Percentiles rank a stretch among this genome's conserved stretches.
phyloP scores from a whole-genome alignment of 1,140 invertebrate species.

The Contarinia nasturtii region DNA sequence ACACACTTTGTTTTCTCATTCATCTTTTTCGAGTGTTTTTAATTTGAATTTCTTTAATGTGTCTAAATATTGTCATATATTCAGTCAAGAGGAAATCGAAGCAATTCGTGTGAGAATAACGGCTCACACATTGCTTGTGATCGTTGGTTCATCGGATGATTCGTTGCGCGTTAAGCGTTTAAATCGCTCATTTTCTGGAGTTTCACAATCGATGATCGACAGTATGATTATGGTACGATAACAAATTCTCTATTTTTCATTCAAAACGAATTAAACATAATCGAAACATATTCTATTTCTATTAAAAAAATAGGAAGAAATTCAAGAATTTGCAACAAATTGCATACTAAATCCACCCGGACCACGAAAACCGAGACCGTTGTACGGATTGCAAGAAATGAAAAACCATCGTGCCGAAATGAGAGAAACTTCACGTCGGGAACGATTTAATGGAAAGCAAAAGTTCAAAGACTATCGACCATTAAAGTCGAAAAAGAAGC shows the following conservation, averaged over 20 bases:
- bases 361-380: constrained; percentile 15
- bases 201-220: constrained; percentile 71
- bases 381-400: no score
- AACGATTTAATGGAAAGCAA: no score
- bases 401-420: no score
- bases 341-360: constrained; percentile 37
- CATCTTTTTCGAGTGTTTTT: no score
- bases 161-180: constrained; percentile 46
- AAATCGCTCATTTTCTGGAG: constrained; percentile 47
- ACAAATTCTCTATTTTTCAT: constrained; percentile 2
- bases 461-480: no score
- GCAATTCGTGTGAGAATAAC: constrained; percentile 52
- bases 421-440: no score
- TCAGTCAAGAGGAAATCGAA: constrained; percentile 54
- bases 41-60: no score
- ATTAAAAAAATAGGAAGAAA: constrained; percentile 28
- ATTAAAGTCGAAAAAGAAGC: no score
- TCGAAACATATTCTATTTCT: neutral
- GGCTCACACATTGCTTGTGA: constrained; percentile 53
- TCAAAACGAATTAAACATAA: no score
- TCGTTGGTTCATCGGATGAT: constrained; percentile 70
- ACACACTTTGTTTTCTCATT: no score
- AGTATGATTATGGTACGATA: constrained; percentile 41
- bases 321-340: constrained; percentile 37
- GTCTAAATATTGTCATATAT: no score